Base-by-base conservation (phyloP, 37 sponge, comb jelly and placozoan genomes). In the Axinella damicornis region DNA sequence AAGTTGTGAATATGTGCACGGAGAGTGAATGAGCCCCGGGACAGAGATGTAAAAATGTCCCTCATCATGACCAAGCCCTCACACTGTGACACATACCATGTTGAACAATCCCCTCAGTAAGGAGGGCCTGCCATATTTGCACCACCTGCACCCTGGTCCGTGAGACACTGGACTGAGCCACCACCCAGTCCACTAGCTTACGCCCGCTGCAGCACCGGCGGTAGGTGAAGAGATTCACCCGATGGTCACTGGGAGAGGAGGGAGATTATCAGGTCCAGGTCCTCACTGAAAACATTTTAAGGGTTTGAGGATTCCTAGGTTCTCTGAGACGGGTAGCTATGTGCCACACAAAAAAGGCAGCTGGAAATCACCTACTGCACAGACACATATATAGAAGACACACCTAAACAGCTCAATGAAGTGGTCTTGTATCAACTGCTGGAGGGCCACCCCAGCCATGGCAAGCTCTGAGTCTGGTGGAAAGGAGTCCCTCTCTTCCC, bases 91-190 rank as follows among this genome's bases (percentile, higher is more conserved):
- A 57, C 89, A 15, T 69, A 95, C 96, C 85, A 55, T 95, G 90
- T 57, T 89, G 55, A 20, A 95, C 75, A n/a, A 95, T 85, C 2
- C 88, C 90, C 57, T 92, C 90, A 5, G 79, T 85, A 32, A 95
- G 85, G 4, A 95, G 87, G 0, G 90, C 92, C 73, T 95, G 96
- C 96, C 92, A 92, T 90, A 95, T 95, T 32, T 89, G 85, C 15
- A 91, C 77, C 9, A 83, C 96, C 82, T 91, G 89, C 22, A 53
- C 64, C 24, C 96, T 53, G 27, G 90, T 80, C 13, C 92, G 65
- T 11, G 62, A 61, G 14, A 72, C 53, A 22, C 78, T 53, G 17
- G 92, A 86, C 71, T 95, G 85, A 9, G 40, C 64, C 11, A 92
- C 71, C 54, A 92, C 72, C 92, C 92, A 95, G 52, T 95, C 90